Conservation (phyloP, 2,113 vertebrate species). For the Myiagra hebetior region DNA sequence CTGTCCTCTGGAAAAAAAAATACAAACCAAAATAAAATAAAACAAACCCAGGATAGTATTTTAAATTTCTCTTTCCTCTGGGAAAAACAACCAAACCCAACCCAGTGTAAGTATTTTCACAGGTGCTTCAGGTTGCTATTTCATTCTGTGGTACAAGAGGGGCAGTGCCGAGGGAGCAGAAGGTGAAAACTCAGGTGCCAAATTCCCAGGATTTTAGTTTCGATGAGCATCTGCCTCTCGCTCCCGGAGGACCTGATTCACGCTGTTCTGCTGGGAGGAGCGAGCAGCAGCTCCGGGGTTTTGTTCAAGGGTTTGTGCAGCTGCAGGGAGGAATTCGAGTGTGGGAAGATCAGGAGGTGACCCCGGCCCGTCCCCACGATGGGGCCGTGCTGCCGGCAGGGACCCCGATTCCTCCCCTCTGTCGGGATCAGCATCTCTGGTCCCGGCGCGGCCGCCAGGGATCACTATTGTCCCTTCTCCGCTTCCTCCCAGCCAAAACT, state of each 20-base stretch:
- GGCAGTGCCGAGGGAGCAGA: background rate
- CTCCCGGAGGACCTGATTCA: background rate
- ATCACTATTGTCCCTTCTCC: background rate
- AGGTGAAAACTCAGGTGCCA: background rate
- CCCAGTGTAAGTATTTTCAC: background rate
- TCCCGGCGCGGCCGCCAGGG: background rate
- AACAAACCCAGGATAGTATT: background rate
- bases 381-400: background rate
- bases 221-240: fast-evolving
- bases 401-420: background rate
- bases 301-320: background rate
- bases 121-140: fast-evolving
- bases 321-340: background rate
- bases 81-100: background rate
- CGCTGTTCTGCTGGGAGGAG: background rate
- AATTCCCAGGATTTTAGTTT: background rate
- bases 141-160: background rate
- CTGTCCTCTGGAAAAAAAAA: background rate
- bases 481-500: background rate
- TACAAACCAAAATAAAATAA: background rate
- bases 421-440: background rate
- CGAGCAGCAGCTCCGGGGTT: background rate
- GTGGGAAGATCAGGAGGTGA: background rate
- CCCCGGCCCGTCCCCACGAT: background rate
- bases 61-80: background rate